A percentile compares a stretch with the other conserved stretches of the same genome.
These are phyloP conservation scores for Oreochromis niloticus DNA, from an alignment of 2,113 vertebrate species.

Conservation along the genomic window DNA sequence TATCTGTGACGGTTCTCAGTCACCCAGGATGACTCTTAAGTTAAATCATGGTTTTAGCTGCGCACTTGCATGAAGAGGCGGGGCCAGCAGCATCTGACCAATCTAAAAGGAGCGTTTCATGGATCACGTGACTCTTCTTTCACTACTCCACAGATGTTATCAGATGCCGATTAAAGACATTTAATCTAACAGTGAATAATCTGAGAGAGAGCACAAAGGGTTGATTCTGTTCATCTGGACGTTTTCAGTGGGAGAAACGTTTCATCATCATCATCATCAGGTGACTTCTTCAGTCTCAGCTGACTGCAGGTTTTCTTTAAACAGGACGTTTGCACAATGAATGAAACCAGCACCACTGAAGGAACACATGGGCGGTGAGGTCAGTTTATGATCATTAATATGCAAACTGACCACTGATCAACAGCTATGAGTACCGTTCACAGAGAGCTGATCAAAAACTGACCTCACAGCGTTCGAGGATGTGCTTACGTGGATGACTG, in stretches of 20 bases:
- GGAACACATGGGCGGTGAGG: fast-evolving
- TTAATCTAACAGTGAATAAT: background rate
- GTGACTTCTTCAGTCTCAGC: background rate
- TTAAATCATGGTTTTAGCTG: background rate
- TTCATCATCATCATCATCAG: background rate
- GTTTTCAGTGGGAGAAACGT: background rate
- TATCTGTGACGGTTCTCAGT: background rate
- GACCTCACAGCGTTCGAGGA: fast-evolving
- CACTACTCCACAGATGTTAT: background rate
- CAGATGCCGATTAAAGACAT: background rate
- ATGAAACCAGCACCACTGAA: background rate
- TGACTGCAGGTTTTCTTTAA: background rate
- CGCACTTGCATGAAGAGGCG: background rate
- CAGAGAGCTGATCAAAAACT: background rate
- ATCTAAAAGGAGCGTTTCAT: background rate
- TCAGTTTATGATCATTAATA: background rate
- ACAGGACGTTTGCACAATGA: background rate
- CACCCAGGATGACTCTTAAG: background rate
- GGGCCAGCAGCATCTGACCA: background rate
- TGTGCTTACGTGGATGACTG: background rate
- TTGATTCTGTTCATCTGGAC: fast-evolving
- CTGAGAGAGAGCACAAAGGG: background rate
- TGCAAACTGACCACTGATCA: background rate
- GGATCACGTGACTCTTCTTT: background rate
- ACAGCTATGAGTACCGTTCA: background rate